Evolutionary conservation across 1,140 invertebrate species (phyloP), one percentile per base, ranked within the genome.

Genomic region (Cherax quadricarinatus): DNA sequence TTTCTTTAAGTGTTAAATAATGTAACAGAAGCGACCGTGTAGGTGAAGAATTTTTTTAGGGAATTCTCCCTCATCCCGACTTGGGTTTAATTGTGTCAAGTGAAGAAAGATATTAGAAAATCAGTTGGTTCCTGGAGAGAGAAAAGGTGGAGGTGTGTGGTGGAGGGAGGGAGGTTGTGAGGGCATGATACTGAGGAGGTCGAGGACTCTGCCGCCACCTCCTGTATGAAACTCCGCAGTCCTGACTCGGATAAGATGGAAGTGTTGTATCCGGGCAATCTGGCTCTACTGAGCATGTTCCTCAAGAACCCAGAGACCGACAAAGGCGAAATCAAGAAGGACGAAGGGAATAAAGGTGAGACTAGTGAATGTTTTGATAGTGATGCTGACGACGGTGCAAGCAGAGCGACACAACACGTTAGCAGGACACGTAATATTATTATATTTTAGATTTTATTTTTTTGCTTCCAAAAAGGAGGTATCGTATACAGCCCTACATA

Each of bases 271-370:
- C 93, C 93, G 86, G 87, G 93, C n/a, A 93, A 93, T 81, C 60
- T 93, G 70, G 93, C 93, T 84, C 89, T 93, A n/a, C 81, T 93
- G 88, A 93, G 93, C 89, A 93, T 93, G 93, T 93, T 93, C 84
- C 89, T 93, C 73, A 93, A 93, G 53, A 90, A 93, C 48, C 93
- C 93, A 80, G 89, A 91, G 53, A 80, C 82, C 70, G 89, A 91
- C 81, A 91, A 91, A 70, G 89, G 82, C 70, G 89, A 91, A 14
- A 91, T 91, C 83, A 91, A 91, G 78, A 91, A 73, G 75, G 89
- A 91, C 75, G 83, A 91, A n/a, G 75, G 83, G 86, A 91, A 91
- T 73, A 84, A 66, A 91, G 89, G 89, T 91, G 73, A 91, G 89
- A 48, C 7, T 41, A 53, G 53, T 57, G 53, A 14, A 18, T 75